A percentile compares a stretch with the other conserved stretches of the same genome.
These are phyloP conservation scores for Megamerina dolium DNA, from an alignment of 2,888 invertebrate species.

Conservation along the genomic window DNA sequence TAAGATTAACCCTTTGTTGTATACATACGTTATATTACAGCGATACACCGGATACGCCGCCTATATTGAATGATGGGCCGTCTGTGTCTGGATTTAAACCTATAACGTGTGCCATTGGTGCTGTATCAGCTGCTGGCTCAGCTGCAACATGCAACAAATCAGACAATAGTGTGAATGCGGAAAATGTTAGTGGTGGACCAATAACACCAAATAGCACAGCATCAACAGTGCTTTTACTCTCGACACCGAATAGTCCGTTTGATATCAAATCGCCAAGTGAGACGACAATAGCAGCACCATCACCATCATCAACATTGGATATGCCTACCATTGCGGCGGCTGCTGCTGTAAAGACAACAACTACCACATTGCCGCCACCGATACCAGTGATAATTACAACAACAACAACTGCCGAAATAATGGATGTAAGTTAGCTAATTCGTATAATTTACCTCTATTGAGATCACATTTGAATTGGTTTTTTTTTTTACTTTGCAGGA, in stretches of 20 bases:
- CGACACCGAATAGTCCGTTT: conserved; percentile 17
- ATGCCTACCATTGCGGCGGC: conserved; percentile 8
- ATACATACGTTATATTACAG: too few species aligned
- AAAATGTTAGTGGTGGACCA: conserved; percentile 9
- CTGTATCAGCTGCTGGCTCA: conserved; percentile 10
- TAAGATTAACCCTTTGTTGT: too few species aligned
- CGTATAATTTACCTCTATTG: conserved; percentile 1
- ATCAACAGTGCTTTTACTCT: conserved; percentile 21
- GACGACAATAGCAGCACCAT: conserved; percentile 19
- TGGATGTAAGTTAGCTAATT: conserved; percentile 20
- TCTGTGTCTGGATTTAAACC: conserved; percentile 22
- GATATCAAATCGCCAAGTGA: conserved; percentile 20
- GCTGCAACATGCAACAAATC: conserved; percentile 4
- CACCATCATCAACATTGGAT: conserved; percentile 19
- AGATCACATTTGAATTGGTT: neutral
- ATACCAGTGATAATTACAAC: conserved; percentile 32
- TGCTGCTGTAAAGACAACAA: conserved; percentile 6
- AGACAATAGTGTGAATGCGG: neutral
- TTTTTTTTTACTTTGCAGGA: conserved; percentile 11
- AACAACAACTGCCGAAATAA: conserved; percentile 25
- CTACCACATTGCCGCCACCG: conserved; percentile 27
- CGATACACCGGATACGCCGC: conserved; percentile 18
- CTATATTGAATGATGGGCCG: conserved; percentile 25
- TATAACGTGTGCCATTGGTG: conserved; percentile 17
- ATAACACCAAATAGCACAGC: conserved; percentile 20